Percentiles rank a stretch among this genome's conserved stretches.
Conservation (phyloP, 2,797 vertebrate genomes). For the Molossus alvarezi region DNA sequence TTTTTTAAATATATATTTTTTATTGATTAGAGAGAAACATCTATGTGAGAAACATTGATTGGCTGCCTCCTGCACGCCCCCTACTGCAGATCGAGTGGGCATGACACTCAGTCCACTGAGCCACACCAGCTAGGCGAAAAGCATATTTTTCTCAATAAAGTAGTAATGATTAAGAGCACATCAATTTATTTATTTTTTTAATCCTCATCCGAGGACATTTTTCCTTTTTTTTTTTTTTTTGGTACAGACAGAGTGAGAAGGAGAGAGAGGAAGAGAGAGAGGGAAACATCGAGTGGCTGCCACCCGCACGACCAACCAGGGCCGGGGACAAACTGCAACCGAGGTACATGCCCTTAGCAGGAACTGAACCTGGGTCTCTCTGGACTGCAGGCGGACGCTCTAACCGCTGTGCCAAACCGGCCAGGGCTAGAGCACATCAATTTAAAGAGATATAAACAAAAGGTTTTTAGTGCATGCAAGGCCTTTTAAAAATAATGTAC, state of each 20-base stretch:
- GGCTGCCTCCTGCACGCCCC: not conserved
- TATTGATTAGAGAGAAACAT: not conserved
- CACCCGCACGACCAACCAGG: too few relatives aligned
- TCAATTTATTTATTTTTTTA: not conserved
- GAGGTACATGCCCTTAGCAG: too few relatives aligned
- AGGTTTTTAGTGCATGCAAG: not conserved
- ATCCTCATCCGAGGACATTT: too few relatives aligned
- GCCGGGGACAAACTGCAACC: too few relatives aligned
- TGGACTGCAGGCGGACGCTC: too few relatives aligned
- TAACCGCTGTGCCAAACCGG: too few relatives aligned
- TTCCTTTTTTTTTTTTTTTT: too few relatives aligned
- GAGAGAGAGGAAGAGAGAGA: too few relatives aligned
- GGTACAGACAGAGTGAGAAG: too few relatives aligned
- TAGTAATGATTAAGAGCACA: slow-evolving; percentile 6
- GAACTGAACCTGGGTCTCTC: too few relatives aligned
- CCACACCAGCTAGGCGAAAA: not conserved
- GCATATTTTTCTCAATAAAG: not conserved
- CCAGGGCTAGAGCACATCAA: not conserved
- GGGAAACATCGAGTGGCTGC: too few relatives aligned
- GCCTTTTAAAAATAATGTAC: not conserved
- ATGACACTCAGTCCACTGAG: not conserved
- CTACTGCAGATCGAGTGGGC: not conserved
- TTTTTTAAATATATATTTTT: not conserved
- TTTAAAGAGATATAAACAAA: slow-evolving; percentile 52
- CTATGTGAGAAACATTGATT: not conserved